Conservation (phyloP, 1,140 invertebrate species). For the Drosophila rufa region DNA sequence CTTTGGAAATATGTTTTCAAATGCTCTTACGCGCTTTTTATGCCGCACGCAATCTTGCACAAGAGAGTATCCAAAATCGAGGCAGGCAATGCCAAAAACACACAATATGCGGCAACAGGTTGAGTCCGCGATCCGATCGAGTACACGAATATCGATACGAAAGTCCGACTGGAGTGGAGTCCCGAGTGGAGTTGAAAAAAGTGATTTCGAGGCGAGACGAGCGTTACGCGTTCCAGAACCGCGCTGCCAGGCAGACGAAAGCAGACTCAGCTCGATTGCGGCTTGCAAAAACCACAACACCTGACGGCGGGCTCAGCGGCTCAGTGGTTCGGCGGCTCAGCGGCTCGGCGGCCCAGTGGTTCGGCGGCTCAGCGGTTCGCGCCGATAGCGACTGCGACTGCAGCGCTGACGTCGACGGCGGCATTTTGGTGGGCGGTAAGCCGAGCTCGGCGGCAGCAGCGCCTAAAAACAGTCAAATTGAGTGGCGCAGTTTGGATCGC, state of each 20-base stretch:
- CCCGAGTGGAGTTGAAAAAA: slow-evolving; percentile 31
- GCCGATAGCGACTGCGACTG: slow-evolving; percentile 20
- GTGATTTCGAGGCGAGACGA: slow-evolving; percentile 34
- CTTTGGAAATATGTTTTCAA: slow-evolving; percentile 51
- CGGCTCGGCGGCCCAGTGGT: slow-evolving; percentile 4
- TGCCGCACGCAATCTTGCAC: slow-evolving; percentile 54
- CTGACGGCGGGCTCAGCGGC: slow-evolving; percentile 57
- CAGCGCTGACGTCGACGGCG: slow-evolving; percentile 11
- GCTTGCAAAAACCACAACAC: slow-evolving; percentile 83
- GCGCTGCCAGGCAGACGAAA: slow-evolving; percentile 80
- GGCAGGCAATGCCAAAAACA: slow-evolving; percentile 29
- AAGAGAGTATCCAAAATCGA: slow-evolving; percentile 42
- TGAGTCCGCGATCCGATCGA: slow-evolving; percentile 24
- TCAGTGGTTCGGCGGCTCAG: slow-evolving; percentile 21
- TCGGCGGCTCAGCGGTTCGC: slow-evolving; percentile 17
- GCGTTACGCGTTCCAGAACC: slow-evolving; percentile 77
- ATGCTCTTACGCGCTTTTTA: slow-evolving; percentile 28
- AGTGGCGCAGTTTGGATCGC: slow-evolving; percentile 43
- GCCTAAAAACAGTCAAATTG: slow-evolving; percentile 52
- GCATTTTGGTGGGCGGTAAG: slow-evolving; percentile 53
- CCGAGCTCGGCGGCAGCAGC: slow-evolving; percentile 34
- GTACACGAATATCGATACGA: slow-evolving; percentile 10
- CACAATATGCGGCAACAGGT: slow-evolving; percentile 39
- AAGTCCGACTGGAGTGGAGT: slow-evolving; percentile 41
- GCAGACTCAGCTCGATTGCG: slow-evolving; percentile 67